Evolutionary conservation across 2,797 vertebrate species (phyloP), one percentile per base, ranked within the genome.

Genomic region (Sebastes itinus): DNA sequence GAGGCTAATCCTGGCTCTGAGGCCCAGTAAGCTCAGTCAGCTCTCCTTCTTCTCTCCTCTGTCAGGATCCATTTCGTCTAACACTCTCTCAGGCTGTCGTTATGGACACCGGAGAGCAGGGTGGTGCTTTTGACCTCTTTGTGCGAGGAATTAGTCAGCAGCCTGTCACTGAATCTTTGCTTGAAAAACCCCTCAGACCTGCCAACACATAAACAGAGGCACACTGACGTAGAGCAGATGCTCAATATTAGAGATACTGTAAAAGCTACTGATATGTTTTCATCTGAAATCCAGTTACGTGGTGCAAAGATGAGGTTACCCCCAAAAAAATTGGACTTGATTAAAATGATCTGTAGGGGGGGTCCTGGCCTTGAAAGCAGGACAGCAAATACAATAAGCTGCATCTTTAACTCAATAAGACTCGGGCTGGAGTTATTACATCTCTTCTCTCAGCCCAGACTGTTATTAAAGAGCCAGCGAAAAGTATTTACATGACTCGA

Each of bases 1-100:
- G 79, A 90, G 84, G 90, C 85, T 93, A 93, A 94, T 94, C 88
- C 90, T 92, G 85, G 87, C 92, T 92, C 82, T 78, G 78, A 92
- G 86, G 88, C 88, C 84, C 85, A 77, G 85, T 71, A 27, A 81
- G 83, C 89, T 88, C 86, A 82, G 83, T 86, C 85, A 87, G 90
- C 89, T 84, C 83, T 69, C 80, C 80, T 79, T 61, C 83, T 68
- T 42, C 82, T 67, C 81, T 90, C 74, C 12, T 86, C 88, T 92
- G 87, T 92, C 91, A 88, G 75, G 75, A 75, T 88, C 73, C 75
- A 86, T 90, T 91, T 89, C 42, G 32, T 90, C 80, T 23, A 75
- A 88, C 87, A 77, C 56, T 74, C 86, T 93, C 85, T 27, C 63
- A 22, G 86, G 78, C 75, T 69, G 76, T 82, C 38, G 70, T 84